Evolutionary conservation across 2,113 vertebrate species (phyloP).

Genomic region (Meleagris gallopavo): DNA sequence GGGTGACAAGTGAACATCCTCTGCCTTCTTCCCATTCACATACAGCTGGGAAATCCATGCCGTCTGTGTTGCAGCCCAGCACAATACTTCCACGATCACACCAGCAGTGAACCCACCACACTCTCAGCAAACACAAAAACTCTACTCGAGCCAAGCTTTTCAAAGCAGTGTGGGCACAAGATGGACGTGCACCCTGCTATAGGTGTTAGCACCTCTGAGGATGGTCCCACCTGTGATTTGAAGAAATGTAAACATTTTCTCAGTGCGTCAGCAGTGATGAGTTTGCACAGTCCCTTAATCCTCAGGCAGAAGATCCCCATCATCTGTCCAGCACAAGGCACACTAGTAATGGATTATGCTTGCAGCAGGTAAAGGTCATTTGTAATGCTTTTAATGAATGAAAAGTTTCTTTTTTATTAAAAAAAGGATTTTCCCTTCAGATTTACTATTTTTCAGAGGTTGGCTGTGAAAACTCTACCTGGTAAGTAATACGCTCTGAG

Average conservation of each 20-base stretch:
- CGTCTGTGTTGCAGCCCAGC: background rate
- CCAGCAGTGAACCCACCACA: background rate
- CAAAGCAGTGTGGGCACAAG: background rate
- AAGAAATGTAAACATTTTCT: background rate
- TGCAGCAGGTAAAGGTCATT: slow-evolving; percentile 77
- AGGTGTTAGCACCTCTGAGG: background rate
- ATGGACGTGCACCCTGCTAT: background rate
- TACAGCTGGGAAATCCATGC: background rate
- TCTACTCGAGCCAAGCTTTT: background rate
- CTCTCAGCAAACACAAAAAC: background rate
- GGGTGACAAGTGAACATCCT: background rate
- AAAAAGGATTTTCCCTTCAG: slow-evolving; percentile 69
- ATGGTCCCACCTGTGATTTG: background rate
- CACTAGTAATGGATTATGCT: slow-evolving; percentile 78
- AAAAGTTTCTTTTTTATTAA: no score
- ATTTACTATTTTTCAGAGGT: slow-evolving; percentile 61
- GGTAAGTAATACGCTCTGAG: slow-evolving; percentile 10
- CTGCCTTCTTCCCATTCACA: background rate
- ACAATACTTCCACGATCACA: background rate
- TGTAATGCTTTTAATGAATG: slow-evolving; percentile 78
- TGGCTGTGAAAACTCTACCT: slow-evolving; percentile 13
- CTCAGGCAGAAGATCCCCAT: slow-evolving; percentile 60
- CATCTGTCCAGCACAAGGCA: slow-evolving; percentile 69
- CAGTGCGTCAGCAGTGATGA: slow-evolving; percentile 32
- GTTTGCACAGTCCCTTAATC: slow-evolving; percentile 68